Evolutionary conservation across 2,113 vertebrate species (phyloP).

Genomic region (Cairina moschata): DNA sequence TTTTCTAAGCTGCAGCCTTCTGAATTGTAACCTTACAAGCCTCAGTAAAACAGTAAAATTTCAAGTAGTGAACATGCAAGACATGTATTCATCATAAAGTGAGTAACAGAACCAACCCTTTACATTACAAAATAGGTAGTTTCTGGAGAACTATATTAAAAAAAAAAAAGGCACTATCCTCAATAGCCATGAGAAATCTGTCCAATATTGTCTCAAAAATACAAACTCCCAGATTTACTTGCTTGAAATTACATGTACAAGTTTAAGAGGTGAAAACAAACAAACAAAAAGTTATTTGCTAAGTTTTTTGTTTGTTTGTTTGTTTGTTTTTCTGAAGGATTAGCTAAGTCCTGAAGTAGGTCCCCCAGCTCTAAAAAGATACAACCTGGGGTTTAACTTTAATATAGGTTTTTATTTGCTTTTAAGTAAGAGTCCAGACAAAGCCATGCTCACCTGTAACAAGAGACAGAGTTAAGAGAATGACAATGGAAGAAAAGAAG

Average conservation of each 20-base stretch:
- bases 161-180: neutral
- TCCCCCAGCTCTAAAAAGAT: neutral
- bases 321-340: neutral
- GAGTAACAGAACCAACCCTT: neutral
- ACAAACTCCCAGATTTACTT: neutral
- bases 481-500: neutral
- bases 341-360: neutral
- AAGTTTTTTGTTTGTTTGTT: neutral
- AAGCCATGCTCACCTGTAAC: neutral
- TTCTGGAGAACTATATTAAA: neutral
- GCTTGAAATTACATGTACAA: neutral
- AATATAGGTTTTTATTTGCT: neutral
- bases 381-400: neutral
- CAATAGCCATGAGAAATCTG: neutral
- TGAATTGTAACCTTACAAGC: neutral
- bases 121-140: neutral
- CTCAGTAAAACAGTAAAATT: neutral
- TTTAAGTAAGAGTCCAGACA: neutral
- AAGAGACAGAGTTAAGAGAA: neutral
- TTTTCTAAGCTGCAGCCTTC: neutral
- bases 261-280: neutral
- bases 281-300: neutral
- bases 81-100: neutral
- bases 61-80: neutral
- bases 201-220: neutral